These are phyloP conservation scores for Habrosyne pyritoides DNA, from an alignment of 2,888 invertebrate species.

Conservation along the genomic window DNA sequence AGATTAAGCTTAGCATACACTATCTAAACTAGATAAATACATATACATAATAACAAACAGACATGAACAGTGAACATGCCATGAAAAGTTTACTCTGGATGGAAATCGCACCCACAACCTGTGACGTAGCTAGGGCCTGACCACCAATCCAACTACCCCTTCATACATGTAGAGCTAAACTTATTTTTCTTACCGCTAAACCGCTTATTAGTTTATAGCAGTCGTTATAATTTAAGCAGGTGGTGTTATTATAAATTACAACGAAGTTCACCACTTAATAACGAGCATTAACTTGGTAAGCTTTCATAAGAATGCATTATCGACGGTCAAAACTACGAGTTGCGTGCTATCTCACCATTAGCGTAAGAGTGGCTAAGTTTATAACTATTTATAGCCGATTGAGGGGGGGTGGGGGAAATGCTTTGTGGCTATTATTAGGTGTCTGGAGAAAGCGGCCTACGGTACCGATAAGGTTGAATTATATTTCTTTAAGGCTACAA, in stretches of 20 bases:
- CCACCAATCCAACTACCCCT: too few species aligned
- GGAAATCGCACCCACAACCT: too few species aligned
- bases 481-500: too few species aligned
- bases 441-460: not conserved
- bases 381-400: not conserved
- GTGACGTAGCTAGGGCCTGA: too few species aligned
- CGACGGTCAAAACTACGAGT: not conserved
- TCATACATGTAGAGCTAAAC: too few species aligned
- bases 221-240: not conserved
- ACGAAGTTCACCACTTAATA: constrained; percentile 33
- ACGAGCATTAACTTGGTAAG: constrained; percentile 44
- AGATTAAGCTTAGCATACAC: too few species aligned
- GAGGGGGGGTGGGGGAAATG: not conserved
- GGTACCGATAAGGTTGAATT: not conserved
- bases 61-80: too few species aligned
- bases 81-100: too few species aligned
- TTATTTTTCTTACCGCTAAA: too few species aligned
- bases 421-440: not conserved
- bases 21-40: too few species aligned
- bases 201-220: too few species aligned
- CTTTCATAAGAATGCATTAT: constrained; percentile 41
- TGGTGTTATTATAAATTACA: constrained; percentile 21
- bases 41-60: too few species aligned
- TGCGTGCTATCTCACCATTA: not conserved
- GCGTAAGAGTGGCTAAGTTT: not conserved